phyloP scores from a whole-genome alignment of 2,113 vertebrate genomes.

The Laticauda colubrina region DNA sequence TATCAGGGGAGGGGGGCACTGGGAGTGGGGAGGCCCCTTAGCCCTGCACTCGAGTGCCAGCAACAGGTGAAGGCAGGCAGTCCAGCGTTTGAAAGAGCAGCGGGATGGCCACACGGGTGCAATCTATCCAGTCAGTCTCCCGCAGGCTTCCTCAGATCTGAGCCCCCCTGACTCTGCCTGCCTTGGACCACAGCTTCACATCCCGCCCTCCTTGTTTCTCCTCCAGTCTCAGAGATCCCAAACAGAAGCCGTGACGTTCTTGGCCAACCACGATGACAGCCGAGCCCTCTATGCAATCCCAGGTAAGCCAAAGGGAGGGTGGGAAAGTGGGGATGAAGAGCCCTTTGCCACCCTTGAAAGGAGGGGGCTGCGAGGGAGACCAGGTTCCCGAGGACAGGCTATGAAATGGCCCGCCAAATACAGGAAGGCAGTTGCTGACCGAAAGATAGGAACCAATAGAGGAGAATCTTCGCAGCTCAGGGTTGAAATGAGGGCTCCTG shows the following conservation, averaged over 20 bases:
- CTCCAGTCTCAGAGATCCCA: slow-evolving; percentile 94
- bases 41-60: neutral
- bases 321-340: neutral
- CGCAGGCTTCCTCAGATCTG: neutral
- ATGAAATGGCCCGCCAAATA: neutral
- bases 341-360: neutral
- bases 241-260: slow-evolving; percentile 95
- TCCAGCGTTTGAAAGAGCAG: neutral
- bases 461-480: neutral
- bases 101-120: rapidly evolving
- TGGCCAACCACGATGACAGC: slow-evolving; percentile 97
- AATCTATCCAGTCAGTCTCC: neutral
- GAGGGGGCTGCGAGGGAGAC: neutral
- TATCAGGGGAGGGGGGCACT: too few species aligned
- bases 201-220: slow-evolving; percentile 7
- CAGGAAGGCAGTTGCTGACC: neutral
- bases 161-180: too few species aligned
- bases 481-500: neutral
- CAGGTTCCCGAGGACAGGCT: neutral
- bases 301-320: slow-evolving; percentile 69
- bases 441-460: neutral
- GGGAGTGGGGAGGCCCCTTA: neutral
- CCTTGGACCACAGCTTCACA: neutral
- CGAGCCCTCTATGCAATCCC: slow-evolving; percentile 96
- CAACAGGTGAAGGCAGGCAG: neutral